These are phyloP conservation scores for Ceratina japonica DNA, from an alignment of 1,140 invertebrate genomes.

Conservation along the genomic window DNA sequence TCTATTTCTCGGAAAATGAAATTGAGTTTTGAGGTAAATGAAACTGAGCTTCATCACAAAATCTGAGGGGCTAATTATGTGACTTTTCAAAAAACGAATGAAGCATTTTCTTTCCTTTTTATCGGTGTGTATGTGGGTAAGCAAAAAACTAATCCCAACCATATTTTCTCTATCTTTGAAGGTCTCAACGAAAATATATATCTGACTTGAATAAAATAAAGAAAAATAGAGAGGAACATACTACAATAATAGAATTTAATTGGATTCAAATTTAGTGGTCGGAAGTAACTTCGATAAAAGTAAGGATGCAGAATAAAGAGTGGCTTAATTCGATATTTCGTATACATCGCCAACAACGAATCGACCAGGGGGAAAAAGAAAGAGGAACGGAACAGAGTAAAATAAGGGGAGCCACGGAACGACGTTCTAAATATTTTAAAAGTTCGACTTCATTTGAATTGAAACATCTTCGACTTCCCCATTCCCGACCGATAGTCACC, in stretches of 20 bases:
- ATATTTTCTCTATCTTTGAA: too few species aligned
- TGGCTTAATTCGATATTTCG: slow-evolving; percentile 59
- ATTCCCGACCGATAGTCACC: slow-evolving; percentile 42
- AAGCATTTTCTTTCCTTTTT: too few species aligned
- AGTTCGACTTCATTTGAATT: slow-evolving; percentile 70
- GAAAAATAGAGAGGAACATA: too few species aligned
- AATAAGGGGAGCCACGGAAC: slow-evolving; percentile 33
- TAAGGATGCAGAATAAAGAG: slow-evolving; percentile 58
- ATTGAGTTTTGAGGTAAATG: too few species aligned
- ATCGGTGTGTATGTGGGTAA: too few species aligned
- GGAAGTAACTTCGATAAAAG: slow-evolving; percentile 25
- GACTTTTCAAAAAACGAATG: too few species aligned
- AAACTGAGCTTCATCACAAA: too few species aligned
- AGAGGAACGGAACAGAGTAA: not conserved
- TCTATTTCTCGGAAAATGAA: not conserved
- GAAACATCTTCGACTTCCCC: slow-evolving; percentile 60
- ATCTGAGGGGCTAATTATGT: too few species aligned
- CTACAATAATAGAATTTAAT: not conserved
- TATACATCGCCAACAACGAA: slow-evolving; percentile 44
- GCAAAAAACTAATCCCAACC: too few species aligned
- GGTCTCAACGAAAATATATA: too few species aligned
- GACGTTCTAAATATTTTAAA: slow-evolving; percentile 70
- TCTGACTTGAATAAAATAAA: too few species aligned
- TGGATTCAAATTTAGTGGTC: not conserved
- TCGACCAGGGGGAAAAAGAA: slow-evolving; percentile 6